These are phyloP conservation scores for Temnothorax unifasciatus DNA, from an alignment of 2,888 invertebrate species.

Conservation along the genomic window DNA sequence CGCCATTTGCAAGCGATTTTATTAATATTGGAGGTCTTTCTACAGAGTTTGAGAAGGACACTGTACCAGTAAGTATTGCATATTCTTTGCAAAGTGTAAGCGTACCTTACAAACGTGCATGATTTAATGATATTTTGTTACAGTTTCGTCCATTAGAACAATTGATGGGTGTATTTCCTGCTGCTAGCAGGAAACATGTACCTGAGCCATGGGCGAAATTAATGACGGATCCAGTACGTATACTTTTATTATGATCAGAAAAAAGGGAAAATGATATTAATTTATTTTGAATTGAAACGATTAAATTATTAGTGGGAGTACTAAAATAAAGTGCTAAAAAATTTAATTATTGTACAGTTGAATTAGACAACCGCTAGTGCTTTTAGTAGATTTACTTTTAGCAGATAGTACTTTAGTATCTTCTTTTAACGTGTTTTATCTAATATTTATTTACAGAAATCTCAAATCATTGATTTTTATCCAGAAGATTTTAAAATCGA, in stretches of 20 bases:
- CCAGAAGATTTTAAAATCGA: slow-evolving; percentile 99
- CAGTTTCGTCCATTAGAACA: slow-evolving; percentile 99
- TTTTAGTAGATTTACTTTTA: slow-evolving; percentile 1
- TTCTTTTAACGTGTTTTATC: background rate
- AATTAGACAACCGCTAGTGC: background rate
- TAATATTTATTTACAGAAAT: slow-evolving; percentile 87
- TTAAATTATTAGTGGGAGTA: background rate
- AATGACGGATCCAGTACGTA: slow-evolving; percentile 95
- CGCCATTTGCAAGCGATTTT: slow-evolving; percentile 99
- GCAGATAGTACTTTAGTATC: background rate
- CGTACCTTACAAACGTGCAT: background rate
- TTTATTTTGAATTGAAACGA: slow-evolving; percentile 9
- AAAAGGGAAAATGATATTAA: background rate
- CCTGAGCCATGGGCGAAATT: slow-evolving; percentile 97
- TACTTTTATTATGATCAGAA: background rate
- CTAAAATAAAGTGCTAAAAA: slow-evolving; percentile 7
- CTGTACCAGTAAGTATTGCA: slow-evolving; percentile 91
- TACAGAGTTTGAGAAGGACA: slow-evolving; percentile 95
- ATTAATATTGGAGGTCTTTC: slow-evolving; percentile 95
- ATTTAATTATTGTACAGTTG: background rate
- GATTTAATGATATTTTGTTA: slow-evolving; percentile 61
- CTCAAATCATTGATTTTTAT: slow-evolving; percentile 99
- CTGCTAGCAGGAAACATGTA: slow-evolving; percentile 97
- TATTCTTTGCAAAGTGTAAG: background rate
- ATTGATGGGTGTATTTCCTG: slow-evolving; percentile 99